Evolutionary conservation across 2,113 vertebrate species (phyloP), one percentile per base, ranked within the genome.

Genomic region (Ranitomeya imitator): DNA sequence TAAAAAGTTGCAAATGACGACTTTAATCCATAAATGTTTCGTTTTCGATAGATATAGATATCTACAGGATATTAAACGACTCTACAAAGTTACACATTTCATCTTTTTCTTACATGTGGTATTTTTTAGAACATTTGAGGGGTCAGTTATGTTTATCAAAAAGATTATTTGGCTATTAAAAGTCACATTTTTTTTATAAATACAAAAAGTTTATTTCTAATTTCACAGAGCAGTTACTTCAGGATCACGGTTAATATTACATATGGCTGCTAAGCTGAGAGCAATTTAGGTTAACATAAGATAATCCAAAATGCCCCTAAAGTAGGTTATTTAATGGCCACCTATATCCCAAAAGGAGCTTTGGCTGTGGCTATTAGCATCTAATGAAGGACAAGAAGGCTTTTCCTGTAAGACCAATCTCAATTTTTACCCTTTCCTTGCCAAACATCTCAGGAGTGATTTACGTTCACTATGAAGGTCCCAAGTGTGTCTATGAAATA

Each of bases 241-340:
- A 14, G 8, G 65, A 59, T 14, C 13, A n/a, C 45, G 11, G 18
- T 10, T 11, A 9, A 71, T 52, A 67, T 31, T 51, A 83, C n/a
- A 31, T 65, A 37, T 60, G 63, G 51, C 59, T 65, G 9, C 23
- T 26, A 71, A 76, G 83, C 60, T 85, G 55, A 84, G 80, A 55
- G 80, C 87, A 83, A 84, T 88, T 83, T 78, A 88, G 87, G 71
- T 76, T 65, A 88, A 65, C 69, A 67, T 83, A 63, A 88, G 79
- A 83, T 88, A 88, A 88, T 83, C 87, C 87, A 2, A 52, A 82
- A 63, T 57, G 79, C 86, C 54, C 52, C 54, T 18, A 88, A 83
- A 88, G 87, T 51, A 77, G 87, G 84, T 88, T 84, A 84, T 77
- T 77, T 52, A 54, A 77, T 83, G 86, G 87, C 18, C 76, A 65